A percentile compares a stretch with the other conserved stretches of the same genome.
These are phyloP conservation scores for Pseudomyrmex gracilis DNA, from an alignment of 1,140 invertebrate genomes.

Conservation along the genomic window DNA sequence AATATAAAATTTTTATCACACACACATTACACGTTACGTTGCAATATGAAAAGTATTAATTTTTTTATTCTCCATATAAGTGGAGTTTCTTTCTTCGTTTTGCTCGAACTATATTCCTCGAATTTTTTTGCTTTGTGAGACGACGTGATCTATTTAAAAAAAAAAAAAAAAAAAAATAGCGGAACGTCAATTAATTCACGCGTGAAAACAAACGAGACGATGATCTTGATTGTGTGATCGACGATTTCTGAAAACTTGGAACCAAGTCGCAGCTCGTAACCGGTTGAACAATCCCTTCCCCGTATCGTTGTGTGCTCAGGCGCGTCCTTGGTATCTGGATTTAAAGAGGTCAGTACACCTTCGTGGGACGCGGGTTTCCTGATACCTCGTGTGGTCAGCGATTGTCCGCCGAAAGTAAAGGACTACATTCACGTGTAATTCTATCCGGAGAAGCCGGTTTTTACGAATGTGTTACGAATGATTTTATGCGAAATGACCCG, in stretches of 20 bases:
- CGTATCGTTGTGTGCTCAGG: background rate
- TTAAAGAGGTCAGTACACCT: conserved; percentile 15
- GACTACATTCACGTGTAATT: conserved; percentile 4
- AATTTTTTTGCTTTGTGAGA: too few species aligned
- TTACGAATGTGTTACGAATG: background rate
- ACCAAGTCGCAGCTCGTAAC: conserved; percentile 49
- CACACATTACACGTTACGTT: too few species aligned
- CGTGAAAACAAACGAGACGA: conserved; percentile 20
- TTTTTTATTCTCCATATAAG: too few species aligned
- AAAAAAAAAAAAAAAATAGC: too few species aligned
- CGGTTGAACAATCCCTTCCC: conserved; percentile 44
- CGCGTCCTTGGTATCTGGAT: conserved; percentile 51
- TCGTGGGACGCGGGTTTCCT: conserved; percentile 46
- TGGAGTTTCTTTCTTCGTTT: too few species aligned
- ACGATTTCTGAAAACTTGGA: conserved; percentile 39
- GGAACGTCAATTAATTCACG: background rate
- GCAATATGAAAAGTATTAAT: too few species aligned
- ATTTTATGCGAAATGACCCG: background rate
- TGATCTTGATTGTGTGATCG: conserved; percentile 1
- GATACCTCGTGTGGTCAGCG: conserved; percentile 66
- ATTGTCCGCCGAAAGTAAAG: conserved; percentile 51
- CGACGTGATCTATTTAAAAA: too few species aligned
- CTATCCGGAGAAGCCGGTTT: conserved; percentile 46
- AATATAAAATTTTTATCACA: conserved; percentile 7
- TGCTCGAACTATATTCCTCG: too few species aligned